Evolutionary conservation across 2,113 vertebrate species (phyloP).

Genomic region (Osmerus mordax): DNA sequence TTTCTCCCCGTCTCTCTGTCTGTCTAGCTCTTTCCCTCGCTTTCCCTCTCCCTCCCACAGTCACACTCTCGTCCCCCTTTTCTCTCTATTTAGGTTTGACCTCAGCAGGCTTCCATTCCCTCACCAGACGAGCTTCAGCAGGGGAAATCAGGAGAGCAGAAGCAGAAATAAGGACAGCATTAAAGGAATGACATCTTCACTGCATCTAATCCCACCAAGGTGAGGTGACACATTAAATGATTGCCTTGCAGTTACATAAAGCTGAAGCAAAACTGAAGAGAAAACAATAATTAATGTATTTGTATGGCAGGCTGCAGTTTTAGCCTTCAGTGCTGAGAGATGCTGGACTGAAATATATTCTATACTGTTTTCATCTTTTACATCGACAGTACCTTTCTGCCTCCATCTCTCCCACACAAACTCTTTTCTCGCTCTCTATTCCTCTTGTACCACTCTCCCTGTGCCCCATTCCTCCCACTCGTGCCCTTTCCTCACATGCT

Average conservation of each 20-base stretch:
- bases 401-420: constrained; percentile 55
- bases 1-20: neutral
- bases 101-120: constrained; percentile 30
- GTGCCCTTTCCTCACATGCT: constrained; percentile 48
- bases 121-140: neutral
- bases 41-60: constrained; percentile 24
- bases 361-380: constrained; percentile 23
- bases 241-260: neutral
- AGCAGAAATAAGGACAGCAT: constrained; percentile 13
- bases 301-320: neutral
- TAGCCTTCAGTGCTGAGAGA: constrained; percentile 15
- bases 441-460: constrained; percentile 62
- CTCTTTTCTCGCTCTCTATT: constrained; percentile 53
- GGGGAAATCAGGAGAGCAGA: constrained; percentile 54
- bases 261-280: neutral
- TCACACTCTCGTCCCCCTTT: constrained; percentile 32
- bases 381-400: constrained; percentile 25
- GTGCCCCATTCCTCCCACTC: constrained; percentile 72
- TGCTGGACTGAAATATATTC: constrained; percentile 1
- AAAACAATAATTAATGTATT: neutral
- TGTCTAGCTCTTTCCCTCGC: neutral
- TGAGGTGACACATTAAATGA: neutral
- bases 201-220: neutral
- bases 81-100: constrained; percentile 51
- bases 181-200: constrained; percentile 6